Base-by-base conservation (phyloP, 2,113 vertebrate species). In the Hystrix cristata region DNA sequence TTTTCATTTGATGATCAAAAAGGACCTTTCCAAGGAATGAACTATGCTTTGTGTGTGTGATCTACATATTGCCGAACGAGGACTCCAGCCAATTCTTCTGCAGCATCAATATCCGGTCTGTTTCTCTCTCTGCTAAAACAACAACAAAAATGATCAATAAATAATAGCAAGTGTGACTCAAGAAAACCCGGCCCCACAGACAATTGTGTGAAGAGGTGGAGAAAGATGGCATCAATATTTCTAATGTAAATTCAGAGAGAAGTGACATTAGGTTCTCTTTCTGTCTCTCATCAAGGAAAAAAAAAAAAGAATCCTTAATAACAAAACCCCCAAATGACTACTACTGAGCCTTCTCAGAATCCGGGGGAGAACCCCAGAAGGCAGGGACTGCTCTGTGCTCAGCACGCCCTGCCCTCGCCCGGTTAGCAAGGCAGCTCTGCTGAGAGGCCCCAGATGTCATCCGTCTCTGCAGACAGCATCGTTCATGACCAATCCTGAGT, bases 401-500 rank as follows among this genome's bases (percentile, higher is more conserved):
- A 57, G 18, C 2, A 21, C 15, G 9, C 7, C 34, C 43, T 84
- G 43, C 9, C 16, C 19, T 60, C 71, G 16, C 29, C 2, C 4
- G 13, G 5, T 69, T 53, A 84, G 12, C 18, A 55, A 7, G 21
- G n/a, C 18, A 9, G 14, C 21, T 34, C 31, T 74, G 21, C 31
- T 8, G 80, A 87, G 14, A 60, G n/a, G 16, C 6, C 7, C 11
- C 25, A 12, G 62, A 90, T 72, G 78, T 74, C 64, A 15, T 16
- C 46, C 19, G 5, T 85, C 1, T 0, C 72, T 96, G 82, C 94
- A 94, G 91, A 96, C 65, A 92, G 64, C 85, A 82, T 95, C 95
- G 51, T 48, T 91, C 93, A 97, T 96, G 91, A 48, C 80, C 92
- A 95, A 1, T 85, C 95, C 74, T 69, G 89, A 91, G 95, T 92